Evolutionary conservation across 2,797 vertebrate species (phyloP).

Genomic region (Sebastolobus altivelis): DNA sequence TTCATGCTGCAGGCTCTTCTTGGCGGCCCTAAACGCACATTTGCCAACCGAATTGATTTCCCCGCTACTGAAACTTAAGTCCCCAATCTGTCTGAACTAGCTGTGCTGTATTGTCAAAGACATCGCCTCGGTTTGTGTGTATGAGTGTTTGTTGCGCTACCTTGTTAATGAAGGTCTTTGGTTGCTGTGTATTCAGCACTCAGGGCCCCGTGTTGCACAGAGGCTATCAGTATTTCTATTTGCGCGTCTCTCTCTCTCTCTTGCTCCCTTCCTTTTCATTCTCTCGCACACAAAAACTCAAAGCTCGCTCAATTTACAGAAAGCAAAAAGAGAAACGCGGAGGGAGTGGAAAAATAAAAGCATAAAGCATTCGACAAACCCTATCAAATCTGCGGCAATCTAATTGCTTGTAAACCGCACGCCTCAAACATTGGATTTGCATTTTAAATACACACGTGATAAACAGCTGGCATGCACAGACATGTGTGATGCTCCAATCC

Average conservation of each 20-base stretch:
- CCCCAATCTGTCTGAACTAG: slow-evolving; percentile 62
- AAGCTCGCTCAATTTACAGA: slow-evolving; percentile 40
- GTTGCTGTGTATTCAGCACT: slow-evolving; percentile 46
- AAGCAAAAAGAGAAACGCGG: slow-evolving; percentile 20
- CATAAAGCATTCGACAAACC: slow-evolving; percentile 30
- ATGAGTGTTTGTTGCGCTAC: slow-evolving; percentile 34
- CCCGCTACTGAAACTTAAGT: slow-evolving; percentile 33
- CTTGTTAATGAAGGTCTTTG: slow-evolving; percentile 62
- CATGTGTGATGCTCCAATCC: slow-evolving; percentile 29
- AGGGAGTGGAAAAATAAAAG: neutral
- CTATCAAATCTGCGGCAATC: slow-evolving; percentile 42
- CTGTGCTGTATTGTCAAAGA: slow-evolving; percentile 45
- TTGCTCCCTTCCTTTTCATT: slow-evolving; percentile 21
- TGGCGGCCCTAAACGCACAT: slow-evolving; percentile 53
- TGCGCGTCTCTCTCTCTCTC: slow-evolving; percentile 29
- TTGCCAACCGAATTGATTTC: slow-evolving; percentile 67
- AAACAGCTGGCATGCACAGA: slow-evolving; percentile 44
- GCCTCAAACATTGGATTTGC: slow-evolving; percentile 31
- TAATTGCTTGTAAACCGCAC: slow-evolving; percentile 39
- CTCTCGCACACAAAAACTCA: slow-evolving; percentile 9
- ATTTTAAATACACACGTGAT: slow-evolving; percentile 43
- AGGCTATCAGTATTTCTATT: slow-evolving; percentile 51
- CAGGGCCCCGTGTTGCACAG: slow-evolving; percentile 37
- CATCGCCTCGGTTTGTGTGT: slow-evolving; percentile 26
- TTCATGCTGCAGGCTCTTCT: slow-evolving; percentile 29